Evolutionary conservation across 2,888 invertebrate species (phyloP).

Genomic region (Stomorhina lunata): DNA sequence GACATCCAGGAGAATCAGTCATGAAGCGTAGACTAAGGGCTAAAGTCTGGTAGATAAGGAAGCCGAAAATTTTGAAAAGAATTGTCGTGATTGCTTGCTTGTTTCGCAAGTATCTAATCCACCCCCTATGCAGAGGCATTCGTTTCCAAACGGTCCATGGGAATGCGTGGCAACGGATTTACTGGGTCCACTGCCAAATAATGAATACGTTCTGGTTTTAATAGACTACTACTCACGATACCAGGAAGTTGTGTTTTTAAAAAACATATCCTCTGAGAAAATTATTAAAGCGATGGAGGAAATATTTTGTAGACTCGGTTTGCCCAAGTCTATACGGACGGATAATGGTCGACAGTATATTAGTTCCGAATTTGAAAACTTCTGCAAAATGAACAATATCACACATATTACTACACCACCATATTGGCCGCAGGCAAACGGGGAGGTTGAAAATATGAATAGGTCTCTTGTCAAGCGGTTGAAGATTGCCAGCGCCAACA

Average conservation of each 20-base stretch:
- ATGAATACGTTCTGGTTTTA: constrained; percentile 50
- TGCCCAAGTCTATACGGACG: constrained; percentile 39
- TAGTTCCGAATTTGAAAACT: constrained; percentile 31
- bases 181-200: constrained; percentile 49
- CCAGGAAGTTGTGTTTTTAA: constrained; percentile 24
- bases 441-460: no score
- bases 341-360: constrained; percentile 53
- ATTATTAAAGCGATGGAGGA: constrained; percentile 42
- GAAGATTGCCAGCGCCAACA: constrained; percentile 29
- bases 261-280: constrained; percentile 34
- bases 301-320: constrained; percentile 45
- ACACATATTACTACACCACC: constrained; percentile 36
- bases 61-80: constrained; percentile 34
- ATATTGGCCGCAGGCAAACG: no score
- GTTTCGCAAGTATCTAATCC: constrained; percentile 47
- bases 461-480: constrained; percentile 37
- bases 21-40: constrained; percentile 47
- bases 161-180: constrained; percentile 48
- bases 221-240: constrained; percentile 56
- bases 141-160: constrained; percentile 56
- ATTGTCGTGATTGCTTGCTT: constrained; percentile 51
- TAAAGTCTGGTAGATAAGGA: constrained; percentile 47
- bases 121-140: constrained; percentile 37
- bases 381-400: constrained; percentile 37
- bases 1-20: constrained; percentile 42